A percentile compares a stretch with the other conserved stretches of the same genome.
These are phyloP conservation scores for Physella acuta DNA, from an alignment of 1,140 invertebrate genomes.

Conservation along the genomic window DNA sequence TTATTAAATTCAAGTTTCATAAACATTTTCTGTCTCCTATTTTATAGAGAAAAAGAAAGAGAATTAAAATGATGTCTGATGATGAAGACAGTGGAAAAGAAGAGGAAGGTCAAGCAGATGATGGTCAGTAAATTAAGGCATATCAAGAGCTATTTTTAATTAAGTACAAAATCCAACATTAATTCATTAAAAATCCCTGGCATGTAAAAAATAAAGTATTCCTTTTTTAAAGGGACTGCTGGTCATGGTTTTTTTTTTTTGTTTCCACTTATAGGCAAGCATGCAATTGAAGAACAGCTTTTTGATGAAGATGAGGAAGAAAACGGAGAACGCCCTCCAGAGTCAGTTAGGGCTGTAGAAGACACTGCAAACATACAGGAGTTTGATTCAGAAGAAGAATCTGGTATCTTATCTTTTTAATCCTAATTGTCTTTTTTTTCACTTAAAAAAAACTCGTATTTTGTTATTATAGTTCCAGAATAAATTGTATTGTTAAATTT, in stretches of 20 bases:
- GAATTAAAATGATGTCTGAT: slow-evolving; percentile 67
- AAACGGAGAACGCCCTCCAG: slow-evolving; percentile 61
- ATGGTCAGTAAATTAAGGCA: slow-evolving; percentile 22
- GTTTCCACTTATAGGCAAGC: slow-evolving; percentile 45
- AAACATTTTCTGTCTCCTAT: slow-evolving; percentile 20
- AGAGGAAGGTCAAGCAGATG: slow-evolving; percentile 68
- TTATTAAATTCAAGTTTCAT: background rate
- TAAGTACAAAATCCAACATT: too few relatives aligned
- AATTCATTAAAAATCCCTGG: too few relatives aligned
- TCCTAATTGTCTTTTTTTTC: too few relatives aligned
- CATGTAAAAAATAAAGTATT: too few relatives aligned
- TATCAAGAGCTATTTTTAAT: too few relatives aligned
- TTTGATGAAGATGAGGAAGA: slow-evolving; percentile 81
- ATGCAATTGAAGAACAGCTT: slow-evolving; percentile 85
- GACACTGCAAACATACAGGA: slow-evolving; percentile 58
- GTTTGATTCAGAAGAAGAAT: slow-evolving; percentile 57
- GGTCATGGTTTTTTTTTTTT: too few relatives aligned
- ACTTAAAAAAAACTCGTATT: background rate
- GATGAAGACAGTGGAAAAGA: slow-evolving; percentile 72
- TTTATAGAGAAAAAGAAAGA: slow-evolving; percentile 77
- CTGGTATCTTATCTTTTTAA: slow-evolving; percentile 39
- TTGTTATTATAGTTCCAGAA: background rate
- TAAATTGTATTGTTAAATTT: background rate
- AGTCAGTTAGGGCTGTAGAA: slow-evolving; percentile 32
- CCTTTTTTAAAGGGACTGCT: too few relatives aligned